Evolutionary conservation across 2,113 vertebrate genomes (phyloP).

Genomic region (Protomyctophum bolini): DNA sequence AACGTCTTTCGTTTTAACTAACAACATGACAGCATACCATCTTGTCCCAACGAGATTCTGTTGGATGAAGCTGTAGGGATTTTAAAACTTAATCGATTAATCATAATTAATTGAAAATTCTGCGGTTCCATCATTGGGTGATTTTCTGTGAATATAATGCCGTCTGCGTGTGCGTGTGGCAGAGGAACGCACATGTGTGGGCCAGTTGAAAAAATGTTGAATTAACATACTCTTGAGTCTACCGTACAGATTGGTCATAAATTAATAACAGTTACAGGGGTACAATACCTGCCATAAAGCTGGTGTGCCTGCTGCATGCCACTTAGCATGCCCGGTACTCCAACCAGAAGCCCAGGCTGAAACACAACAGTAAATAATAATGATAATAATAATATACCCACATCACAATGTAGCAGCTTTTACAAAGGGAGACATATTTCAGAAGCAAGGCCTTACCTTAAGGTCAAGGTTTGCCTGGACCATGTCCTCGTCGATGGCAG

Average conservation of each 20-base stretch:
- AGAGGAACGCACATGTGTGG: no score
- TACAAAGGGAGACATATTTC: background rate
- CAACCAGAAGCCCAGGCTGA: conserved; percentile 91
- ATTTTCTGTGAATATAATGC: no score
- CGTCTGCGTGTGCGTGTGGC: no score
- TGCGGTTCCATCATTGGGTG: no score
- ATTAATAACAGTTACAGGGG: background rate
- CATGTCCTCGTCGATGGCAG: conserved; percentile 81
- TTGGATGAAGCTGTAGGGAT: background rate
- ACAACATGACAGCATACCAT: background rate
- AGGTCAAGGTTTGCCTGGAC: conserved; percentile 78
- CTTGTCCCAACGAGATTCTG: background rate
- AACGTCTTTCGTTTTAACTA: background rate
- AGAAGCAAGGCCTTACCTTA: conserved; percentile 74
- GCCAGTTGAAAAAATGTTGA: no score
- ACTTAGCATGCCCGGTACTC: conserved; percentile 92
- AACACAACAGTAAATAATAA: conserved; percentile 31
- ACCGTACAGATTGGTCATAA: no score
- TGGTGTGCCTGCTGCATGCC: conserved; percentile 91
- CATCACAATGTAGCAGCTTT: background rate
- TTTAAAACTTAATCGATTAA: no score
- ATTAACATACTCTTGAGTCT: no score
- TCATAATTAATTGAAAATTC: no score
- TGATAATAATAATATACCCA: no score
- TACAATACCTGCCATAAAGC: conserved; percentile 90